Evolutionary conservation across 2,888 invertebrate genomes (phyloP), one percentile per base, ranked within the genome.

Genomic region (Cancer borealis): DNA sequence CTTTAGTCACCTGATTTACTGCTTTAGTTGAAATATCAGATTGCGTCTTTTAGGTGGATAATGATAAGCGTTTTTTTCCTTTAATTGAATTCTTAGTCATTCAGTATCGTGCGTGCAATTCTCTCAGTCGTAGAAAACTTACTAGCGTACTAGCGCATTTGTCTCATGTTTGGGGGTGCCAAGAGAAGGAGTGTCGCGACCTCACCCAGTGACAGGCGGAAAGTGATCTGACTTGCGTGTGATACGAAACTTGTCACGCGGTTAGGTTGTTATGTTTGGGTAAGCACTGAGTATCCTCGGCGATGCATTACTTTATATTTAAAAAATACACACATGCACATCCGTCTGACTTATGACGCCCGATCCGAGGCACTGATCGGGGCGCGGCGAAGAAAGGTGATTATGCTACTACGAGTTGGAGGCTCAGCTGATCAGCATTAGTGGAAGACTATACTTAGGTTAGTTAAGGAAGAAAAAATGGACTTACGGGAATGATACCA

Each of bases 401-500:
- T 49, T 87, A n/a, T 30, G 79, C 54, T 12, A 89, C 92, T 92
- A 94, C 92, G 79, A 94, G 94, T 90, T 47, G 89, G 60, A 92
- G 94, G 26, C 46, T 89, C 94, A 73, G 88, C 49, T 66, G 30
- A 26, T 49, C 49, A 88, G 94, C 94, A 94, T 94, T 94, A 94
- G 94, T 94, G 90, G 92, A 94, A 92, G 89, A 17, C 47, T 90
- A 66, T 84, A 94, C 90, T 90, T 89, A 79, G 66, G 91, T 94
- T 94, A 94, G 94, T 94, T 79, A 92, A 92, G 91, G 89, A 84
- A 94, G 92, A 94, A 94, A 88, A 79, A 17, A 17, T 94, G 8
- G 92, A 94, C 94, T 94, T 94, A 94, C 94, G 92, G 92, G 94
- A 92, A 92, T 94, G 94, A 79, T 94, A 94, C 94, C 94, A 94